Base-by-base conservation (phyloP, 2,888 invertebrate genomes). In the Philopedon plagiatum region DNA sequence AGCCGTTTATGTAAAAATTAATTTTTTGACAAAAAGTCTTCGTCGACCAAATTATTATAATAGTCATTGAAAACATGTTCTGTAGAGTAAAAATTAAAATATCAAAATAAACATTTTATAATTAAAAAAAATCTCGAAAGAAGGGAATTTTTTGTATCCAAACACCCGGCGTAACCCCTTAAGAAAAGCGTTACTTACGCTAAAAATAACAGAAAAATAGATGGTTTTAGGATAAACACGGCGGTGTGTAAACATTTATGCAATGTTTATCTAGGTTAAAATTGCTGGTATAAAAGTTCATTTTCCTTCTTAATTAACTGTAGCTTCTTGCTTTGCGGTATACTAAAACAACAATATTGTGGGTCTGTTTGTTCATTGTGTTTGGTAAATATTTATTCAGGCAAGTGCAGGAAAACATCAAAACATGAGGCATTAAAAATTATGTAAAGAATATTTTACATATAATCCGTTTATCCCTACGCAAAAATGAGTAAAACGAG, bases 241-340 rank as follows among this genome's bases (percentile, higher is more conserved):
- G 23, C 32, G 15, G 18, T 26, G 3, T 18, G 15, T 54, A 54
- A 54, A 54, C 29, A 54, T 54, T 54, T 29, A 13, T 29, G 29
- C 29, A 18, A 21, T 51, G 51, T 65, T 56, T 56, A 58, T 56
- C 15, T 49, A 58, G 66, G 66, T 66, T 66, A 58, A 66, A 66
- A 49, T 29, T 56, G 57, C 64, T 23, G 15, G 13, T 26, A 56
- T 19, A 34, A 34, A 56, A 29, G 46, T 64, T 49, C 29, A 51
- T 64, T 63, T 65, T 57, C 44, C 57, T 58, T 37, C 49, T 58
- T 66, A 66, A 58, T 66, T 66, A 56, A 57, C 49, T 41, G 39
- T 58, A 58, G 11, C 26, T 13, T 63, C 11, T 58, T 9, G 49
- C 18, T 58, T 58, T 66, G 49, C 58, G 58, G 41, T 21, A n/a